Evolutionary conservation across 2,888 invertebrate species (phyloP), one percentile per base, ranked within the genome.

Genomic region (Cantharis lateralis): DNA sequence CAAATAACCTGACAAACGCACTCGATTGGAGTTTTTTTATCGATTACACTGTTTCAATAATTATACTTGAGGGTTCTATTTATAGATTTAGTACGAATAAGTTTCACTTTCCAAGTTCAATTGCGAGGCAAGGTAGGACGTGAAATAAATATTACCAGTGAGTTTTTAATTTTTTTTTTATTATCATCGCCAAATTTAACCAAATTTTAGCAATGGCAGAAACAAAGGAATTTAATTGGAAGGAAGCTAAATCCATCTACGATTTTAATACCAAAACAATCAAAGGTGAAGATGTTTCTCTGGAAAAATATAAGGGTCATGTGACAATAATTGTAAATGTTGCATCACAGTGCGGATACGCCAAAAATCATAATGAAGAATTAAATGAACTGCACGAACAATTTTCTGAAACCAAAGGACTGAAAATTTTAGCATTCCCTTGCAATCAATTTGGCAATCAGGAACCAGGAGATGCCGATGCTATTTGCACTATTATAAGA

Each of bases 271-370:
- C 91, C 2, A 93, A 92, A 79, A 93, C 95, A 83, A 95, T 96
- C 81, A 95, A 95, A 87, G 97, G 96, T 7, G 92, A 96, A 86
- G 92, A 93, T 63, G 93, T 96, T 0, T 92, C 93, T 61, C 87
- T 97, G 80, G 94, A 95, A 76, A 93, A 93, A 48, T 96, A 96
- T 88, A 90, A 93, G 86, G 96, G 94, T 76, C 93, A 96, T 88
- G 95, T 96, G 70, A 92, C 93, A 81, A 89, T 97, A 74, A 93
- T 97, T 81, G 96, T 96, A 13, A 97, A 97, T 87, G 96, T 97
- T 62, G 97, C 97, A 7, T 95, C 95, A 5, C 93, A 96, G 86
- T 96, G 96, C 88, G 96, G 96, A 15, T 91, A 95, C 74, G 96
- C 96, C 0, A 91, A 93, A 74, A 93, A 92, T 80, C 95, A 96